Conservation (phyloP, 2,113 vertebrate genomes). For the Garra rufa region DNA sequence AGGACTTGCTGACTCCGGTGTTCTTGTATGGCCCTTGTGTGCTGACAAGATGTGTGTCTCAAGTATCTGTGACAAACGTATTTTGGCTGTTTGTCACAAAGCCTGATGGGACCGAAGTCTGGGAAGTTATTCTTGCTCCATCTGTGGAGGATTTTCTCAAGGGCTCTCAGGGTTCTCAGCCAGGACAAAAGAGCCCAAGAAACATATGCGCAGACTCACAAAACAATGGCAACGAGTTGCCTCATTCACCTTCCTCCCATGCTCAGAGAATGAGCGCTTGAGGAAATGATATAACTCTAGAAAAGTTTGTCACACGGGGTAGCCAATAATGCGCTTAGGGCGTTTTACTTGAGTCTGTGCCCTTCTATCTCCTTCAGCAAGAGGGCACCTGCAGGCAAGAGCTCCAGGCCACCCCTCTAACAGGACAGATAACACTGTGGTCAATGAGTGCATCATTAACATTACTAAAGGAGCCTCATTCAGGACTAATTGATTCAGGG, state of each 20-base stretch:
- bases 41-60: constrained; percentile 37
- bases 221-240: neutral
- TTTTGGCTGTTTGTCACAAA: constrained; percentile 33
- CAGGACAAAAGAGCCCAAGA: constrained; percentile 42
- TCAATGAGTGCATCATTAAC: constrained; percentile 53
- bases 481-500: constrained; percentile 59
- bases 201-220: constrained; percentile 45
- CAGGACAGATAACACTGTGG: constrained; percentile 53
- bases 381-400: constrained; percentile 47
- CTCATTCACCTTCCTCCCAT: constrained; percentile 3
- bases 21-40: constrained; percentile 14
- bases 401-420: constrained; percentile 42
- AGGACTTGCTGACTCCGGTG: constrained; percentile 10
- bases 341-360: constrained; percentile 33
- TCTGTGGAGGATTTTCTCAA: constrained; percentile 54
- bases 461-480: constrained; percentile 56
- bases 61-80: constrained; percentile 34
- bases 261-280: neutral
- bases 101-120: constrained; percentile 32
- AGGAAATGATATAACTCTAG: constrained; percentile 1
- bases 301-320: constrained; percentile 18
- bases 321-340: neutral
- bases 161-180: constrained; percentile 42
- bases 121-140: constrained; percentile 32
- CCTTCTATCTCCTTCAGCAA: constrained; percentile 31